A percentile compares a stretch with the other conserved stretches of the same genome.
phyloP scores from a whole-genome alignment of 2,797 vertebrate species.

The Smutsia temminckii region DNA sequence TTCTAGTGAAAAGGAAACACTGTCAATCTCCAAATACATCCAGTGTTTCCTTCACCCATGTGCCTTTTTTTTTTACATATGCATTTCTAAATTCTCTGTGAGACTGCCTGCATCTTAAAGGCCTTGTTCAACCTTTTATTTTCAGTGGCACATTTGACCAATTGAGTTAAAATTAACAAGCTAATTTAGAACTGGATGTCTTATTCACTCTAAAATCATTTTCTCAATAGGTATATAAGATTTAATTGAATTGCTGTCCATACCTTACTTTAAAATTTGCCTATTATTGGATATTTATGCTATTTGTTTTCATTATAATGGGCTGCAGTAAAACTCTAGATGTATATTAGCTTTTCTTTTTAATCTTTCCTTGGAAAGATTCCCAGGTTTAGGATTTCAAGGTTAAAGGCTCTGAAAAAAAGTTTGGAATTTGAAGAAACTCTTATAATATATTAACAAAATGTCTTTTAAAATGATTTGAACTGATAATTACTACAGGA shows the following conservation, averaged over 20 bases:
- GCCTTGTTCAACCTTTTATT: neutral
- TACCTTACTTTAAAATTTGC: neutral
- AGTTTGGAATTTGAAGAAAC: neutral
- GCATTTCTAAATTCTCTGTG: neutral
- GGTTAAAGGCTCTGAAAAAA: neutral
- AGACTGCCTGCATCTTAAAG: neutral
- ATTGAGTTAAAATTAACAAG: neutral
- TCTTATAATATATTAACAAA: neutral
- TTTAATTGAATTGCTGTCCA: neutral
- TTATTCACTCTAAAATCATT: neutral
- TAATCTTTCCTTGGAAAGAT: constrained; percentile 9
- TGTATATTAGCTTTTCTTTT: constrained; percentile 15
- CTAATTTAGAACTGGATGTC: neutral
- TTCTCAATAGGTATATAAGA: neutral
- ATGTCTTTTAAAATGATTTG: neutral
- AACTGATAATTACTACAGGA: neutral
- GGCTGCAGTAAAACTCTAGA: neutral
- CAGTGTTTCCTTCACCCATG: neutral
- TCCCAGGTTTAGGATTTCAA: neutral
- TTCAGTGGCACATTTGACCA: neutral
- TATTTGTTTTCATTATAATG: neutral
- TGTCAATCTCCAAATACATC: neutral
- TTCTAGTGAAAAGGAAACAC: neutral
- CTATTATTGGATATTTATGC: neutral
- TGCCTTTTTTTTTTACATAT: neutral